A percentile compares a stretch with the other conserved stretches of the same genome.
phyloP scores from a whole-genome alignment of 2,113 vertebrate species.

The Toxotes chatareus region DNA sequence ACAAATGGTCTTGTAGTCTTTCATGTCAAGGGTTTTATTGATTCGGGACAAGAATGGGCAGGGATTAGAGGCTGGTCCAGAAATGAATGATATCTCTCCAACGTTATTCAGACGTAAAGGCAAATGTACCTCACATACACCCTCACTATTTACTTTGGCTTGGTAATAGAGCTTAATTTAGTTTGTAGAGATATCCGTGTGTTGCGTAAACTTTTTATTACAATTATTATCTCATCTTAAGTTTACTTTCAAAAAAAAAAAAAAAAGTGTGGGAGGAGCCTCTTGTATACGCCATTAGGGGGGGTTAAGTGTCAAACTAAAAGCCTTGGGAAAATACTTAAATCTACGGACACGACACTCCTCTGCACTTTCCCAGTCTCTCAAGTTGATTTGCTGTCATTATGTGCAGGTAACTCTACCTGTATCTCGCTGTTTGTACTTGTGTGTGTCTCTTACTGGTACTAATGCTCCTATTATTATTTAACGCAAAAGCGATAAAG shows the following conservation, averaged over 20 bases:
- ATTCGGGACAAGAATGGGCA: slow-evolving; percentile 34
- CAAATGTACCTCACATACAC: slow-evolving; percentile 1
- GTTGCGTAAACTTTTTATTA: not conserved
- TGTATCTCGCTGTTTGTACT: too few species aligned
- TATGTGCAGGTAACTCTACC: not conserved
- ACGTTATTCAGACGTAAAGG: slow-evolving; percentile 19
- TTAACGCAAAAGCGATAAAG: too few species aligned
- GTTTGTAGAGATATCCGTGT: slow-evolving; percentile 6
- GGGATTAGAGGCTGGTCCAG: slow-evolving; percentile 37
- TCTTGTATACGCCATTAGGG: not conserved
- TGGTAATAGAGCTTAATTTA: not conserved
- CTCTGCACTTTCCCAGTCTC: not conserved
- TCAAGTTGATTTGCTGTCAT: not conserved
- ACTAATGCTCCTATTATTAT: too few species aligned
- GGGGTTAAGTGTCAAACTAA: not conserved
- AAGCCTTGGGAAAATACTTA: not conserved
- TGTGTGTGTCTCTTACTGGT: too few species aligned
- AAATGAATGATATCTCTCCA: slow-evolving; percentile 38
- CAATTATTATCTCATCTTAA: slow-evolving; percentile 27
- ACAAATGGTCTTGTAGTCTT: slow-evolving; percentile 5
- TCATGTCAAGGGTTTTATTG: slow-evolving; percentile 43
- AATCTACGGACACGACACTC: not conserved
- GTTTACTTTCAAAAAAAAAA: not conserved
- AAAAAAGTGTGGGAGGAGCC: not conserved
- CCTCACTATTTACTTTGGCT: slow-evolving; percentile 46